phyloP scores from a whole-genome alignment of 2,888 invertebrate genomes.

The Microctonus brassicae region DNA sequence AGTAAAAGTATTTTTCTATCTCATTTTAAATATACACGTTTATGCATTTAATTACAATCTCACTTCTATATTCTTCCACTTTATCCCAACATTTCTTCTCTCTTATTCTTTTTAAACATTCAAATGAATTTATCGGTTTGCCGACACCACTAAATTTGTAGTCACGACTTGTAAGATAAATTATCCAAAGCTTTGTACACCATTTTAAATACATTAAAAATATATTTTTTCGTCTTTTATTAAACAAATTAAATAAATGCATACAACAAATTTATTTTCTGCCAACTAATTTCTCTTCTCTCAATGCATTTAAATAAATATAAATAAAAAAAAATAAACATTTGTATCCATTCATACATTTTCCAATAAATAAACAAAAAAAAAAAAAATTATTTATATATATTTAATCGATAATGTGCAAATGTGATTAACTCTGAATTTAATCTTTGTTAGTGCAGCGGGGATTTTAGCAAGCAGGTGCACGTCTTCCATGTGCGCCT shows the following conservation, averaged over 20 bases:
- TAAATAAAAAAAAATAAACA: no score
- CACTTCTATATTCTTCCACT: not conserved
- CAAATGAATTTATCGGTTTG: not conserved
- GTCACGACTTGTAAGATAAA: not conserved
- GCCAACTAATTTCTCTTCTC: no score
- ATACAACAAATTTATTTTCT: no score
- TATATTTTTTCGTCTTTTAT: no score
- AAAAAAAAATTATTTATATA: not conserved
- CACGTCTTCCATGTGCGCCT: conserved; percentile 15
- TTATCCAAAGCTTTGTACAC: not conserved
- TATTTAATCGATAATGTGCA: conserved; percentile 6
- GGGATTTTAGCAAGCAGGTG: conserved; percentile 43
- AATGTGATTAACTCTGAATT: conserved; percentile 33
- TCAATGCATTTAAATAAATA: no score
- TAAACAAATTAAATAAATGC: no score
- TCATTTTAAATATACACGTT: conserved; percentile 4
- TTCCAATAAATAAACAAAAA: not conserved
- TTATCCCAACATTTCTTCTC: not conserved
- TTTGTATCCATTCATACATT: no score
- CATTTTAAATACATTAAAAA: not conserved
- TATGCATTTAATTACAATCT: conserved; percentile 1
- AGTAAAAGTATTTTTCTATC: not conserved
- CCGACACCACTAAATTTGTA: not conserved
- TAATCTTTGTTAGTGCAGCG: conserved; percentile 43
- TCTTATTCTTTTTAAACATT: not conserved